Base-by-base conservation (phyloP, 2,888 invertebrate genomes). In the Noctua fimbriata region DNA sequence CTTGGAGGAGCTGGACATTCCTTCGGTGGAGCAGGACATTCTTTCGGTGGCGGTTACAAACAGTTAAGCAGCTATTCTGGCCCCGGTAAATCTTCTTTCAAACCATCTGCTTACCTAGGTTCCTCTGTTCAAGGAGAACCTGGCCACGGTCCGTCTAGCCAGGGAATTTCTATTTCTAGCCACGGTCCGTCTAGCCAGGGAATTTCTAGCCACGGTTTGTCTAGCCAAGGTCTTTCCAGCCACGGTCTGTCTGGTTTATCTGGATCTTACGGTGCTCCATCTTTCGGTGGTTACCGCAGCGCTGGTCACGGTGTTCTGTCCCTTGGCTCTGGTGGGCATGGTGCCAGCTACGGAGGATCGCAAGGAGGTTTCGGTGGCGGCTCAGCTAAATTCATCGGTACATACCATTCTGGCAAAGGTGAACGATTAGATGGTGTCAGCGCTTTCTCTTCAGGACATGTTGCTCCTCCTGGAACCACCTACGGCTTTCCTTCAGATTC, bases 81-180 rank as follows among this genome's bases (percentile, higher is more conserved):
- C 28, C 94, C 95, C 18, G 92, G 94, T 47, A 96, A 96, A 90
- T 87, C 91, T 67, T 92, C 95, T 44, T 97, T 97, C 82, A 97
- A 97, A 79, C 97, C 97, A 66, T 97, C 97, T 21, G 93, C 95
- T 71, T 97, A 93, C 89, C 88, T 97, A 85, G 97, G 97, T 72
- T 91, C 96, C 76, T 94, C 96, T 7, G 89, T 94, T 41, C 94
- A 94, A 88, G 90, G 93, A 88, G 96, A 96, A 69, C 92, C 94
- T 65, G 89, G 92, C 72, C 94, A 63, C 90, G 93, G 94, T 76
- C 85, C 93, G 21, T 92, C 95, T 63, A 89, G 92, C 76, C 94
- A 63, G 91, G 93, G 94, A 76, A 82, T 94, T 16, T 92, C 95
- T 60, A 12, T 79, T 67, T 92, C 95, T 60, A 88, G 93, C 77